Evolutionary conservation across 1,140 invertebrate species (phyloP), one percentile per base, ranked within the genome.

Genomic region (Drosophila azteca): DNA sequence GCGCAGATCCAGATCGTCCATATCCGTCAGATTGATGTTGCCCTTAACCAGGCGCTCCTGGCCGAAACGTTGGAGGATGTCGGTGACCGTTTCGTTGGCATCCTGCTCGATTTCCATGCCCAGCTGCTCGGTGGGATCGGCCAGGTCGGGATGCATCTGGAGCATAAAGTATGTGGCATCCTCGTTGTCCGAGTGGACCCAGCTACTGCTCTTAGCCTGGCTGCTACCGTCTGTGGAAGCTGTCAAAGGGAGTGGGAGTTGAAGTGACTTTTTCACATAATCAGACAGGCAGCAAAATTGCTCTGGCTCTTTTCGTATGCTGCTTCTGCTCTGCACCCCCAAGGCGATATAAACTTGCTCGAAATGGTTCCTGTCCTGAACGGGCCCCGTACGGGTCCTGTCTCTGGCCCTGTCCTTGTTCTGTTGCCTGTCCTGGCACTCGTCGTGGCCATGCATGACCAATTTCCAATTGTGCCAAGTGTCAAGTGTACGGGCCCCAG

Each of bases 21-120:
- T 90, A 50, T 94, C 94, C 2, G 94, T 94, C 24, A 95, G 93
- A 87, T 95, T 95, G 5, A 96, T 94, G 24, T 95, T 94, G 75
- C 93, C 93, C 43, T 93, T 92, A 64, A 93, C 90, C 11, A 96
- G 81, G 15, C 94, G 85, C 44, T 94, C 94, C 69, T 94, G 93
- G 2, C 93, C 94, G 84, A 96, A 96, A 64, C 95, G 92, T 75
- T 95, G 94, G 76, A 93, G 93, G 61, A 95, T 95, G 81, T 95
- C 94, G 49, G 94, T 95, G 6, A 94, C 93, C 20, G 93, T 93
- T 55, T 93, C 92, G 78, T 95, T 94, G 79, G 95, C 94, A 77
- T 95, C 94, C 92, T 93, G 93, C 90, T 95, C 94, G 90, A 95
- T 93, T 91, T 95, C 94, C 41, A 95, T 95, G 48, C 95, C 95